Conservation (phyloP, 1,140 invertebrate genomes). For the Dolichoris vasculosae region DNA sequence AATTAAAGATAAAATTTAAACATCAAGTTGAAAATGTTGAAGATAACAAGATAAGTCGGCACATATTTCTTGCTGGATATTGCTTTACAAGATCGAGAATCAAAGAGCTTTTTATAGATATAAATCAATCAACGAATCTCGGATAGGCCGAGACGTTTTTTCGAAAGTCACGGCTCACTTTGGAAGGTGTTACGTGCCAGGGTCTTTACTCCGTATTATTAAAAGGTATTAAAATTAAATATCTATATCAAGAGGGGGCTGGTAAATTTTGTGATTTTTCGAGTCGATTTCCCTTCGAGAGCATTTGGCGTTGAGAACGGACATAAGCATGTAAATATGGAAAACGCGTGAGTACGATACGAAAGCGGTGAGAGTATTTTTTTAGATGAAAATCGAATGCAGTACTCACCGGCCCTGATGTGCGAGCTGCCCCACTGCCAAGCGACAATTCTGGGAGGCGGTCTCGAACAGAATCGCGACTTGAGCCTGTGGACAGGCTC, state of each 20-base stretch:
- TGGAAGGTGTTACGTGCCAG: neutral
- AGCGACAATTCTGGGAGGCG: conserved; percentile 68
- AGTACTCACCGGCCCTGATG: conserved; percentile 66
- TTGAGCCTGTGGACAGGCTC: conserved; percentile 67
- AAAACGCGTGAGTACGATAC: neutral
- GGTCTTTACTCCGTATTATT: neutral
- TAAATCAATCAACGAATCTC: conserved; percentile 26
- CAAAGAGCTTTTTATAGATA: conserved; percentile 30
- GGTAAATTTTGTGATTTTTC: neutral
- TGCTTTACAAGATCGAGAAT: conserved; percentile 36
- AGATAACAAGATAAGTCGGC: conserved; percentile 39
- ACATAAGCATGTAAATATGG: neutral
- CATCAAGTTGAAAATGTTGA: neutral
- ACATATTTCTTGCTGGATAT: neutral
- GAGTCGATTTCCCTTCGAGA: neutral
- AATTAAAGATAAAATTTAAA: conserved; percentile 18
- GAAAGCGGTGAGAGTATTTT: neutral
- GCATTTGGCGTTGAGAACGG: neutral
- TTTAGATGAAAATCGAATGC: neutral
- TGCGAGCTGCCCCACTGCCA: conserved; percentile 74
- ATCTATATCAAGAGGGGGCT: neutral
- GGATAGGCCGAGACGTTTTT: neutral
- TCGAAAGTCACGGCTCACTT: conserved; percentile 30
- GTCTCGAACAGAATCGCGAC: conserved; percentile 69
- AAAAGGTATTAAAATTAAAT: conserved; percentile 3